phyloP scores from a whole-genome alignment of 2,113 vertebrate species.

The Struthio camelus region DNA sequence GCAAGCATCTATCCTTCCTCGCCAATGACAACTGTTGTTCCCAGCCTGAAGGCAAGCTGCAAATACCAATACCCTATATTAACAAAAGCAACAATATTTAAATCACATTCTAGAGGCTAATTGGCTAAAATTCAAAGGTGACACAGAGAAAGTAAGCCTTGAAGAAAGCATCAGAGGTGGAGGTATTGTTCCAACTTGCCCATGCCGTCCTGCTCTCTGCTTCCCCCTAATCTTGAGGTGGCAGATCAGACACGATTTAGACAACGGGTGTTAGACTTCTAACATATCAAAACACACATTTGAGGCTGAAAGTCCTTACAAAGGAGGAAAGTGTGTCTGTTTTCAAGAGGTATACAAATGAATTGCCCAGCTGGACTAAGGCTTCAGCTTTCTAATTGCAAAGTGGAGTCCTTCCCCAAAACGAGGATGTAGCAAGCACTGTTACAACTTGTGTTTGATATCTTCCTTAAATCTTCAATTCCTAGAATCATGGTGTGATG shows the following conservation, averaged over 20 bases:
- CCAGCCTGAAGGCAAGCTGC: not conserved
- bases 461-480: not conserved
- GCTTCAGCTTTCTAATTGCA: not conserved
- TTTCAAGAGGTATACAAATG: not conserved
- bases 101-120: constrained; percentile 17
- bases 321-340: not conserved
- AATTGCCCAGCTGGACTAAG: not conserved
- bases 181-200: constrained; percentile 18
- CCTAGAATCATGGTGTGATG: not conserved
- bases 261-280: not conserved
- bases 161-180: constrained; percentile 5
- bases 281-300: not conserved
- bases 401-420: not conserved
- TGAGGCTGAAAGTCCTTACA: not conserved
- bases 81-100: constrained; percentile 23
- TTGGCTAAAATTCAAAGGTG: constrained; percentile 34
- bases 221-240: not conserved
- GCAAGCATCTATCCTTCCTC: not conserved
- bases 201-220: not conserved
- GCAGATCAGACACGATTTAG: not conserved
- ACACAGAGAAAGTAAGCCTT: constrained; percentile 28
- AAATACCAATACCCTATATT: not conserved
- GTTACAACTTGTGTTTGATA: not conserved
- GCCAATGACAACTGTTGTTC: not conserved
- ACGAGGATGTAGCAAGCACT: not conserved